A percentile compares a stretch with the other conserved stretches of the same genome.
Conservation (phyloP, 2,888 invertebrate species). For the Amiota communis region DNA sequence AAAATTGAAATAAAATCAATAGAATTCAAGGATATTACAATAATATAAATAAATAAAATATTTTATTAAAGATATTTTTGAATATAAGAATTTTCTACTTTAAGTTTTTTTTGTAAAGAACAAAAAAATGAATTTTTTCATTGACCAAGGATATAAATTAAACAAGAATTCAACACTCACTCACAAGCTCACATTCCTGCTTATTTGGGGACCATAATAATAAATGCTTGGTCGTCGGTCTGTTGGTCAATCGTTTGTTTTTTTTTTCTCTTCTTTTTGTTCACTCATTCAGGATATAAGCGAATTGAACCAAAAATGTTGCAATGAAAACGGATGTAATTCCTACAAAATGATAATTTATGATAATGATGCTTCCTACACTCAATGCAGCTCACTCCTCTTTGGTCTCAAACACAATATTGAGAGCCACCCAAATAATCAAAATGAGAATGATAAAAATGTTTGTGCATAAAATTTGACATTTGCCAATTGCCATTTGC, state of each 20-base stretch:
- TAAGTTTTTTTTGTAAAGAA: no score
- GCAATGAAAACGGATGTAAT: slow-evolving; percentile 63
- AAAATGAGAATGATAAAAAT: slow-evolving; percentile 45
- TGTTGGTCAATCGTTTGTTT: neutral
- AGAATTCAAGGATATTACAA: no score
- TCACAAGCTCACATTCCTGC: neutral
- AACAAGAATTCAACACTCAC: neutral
- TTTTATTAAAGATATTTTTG: no score
- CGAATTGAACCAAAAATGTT: slow-evolving; percentile 49
- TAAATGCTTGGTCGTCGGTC: neutral
- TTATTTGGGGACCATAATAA: neutral
- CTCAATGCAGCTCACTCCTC: slow-evolving; percentile 26
- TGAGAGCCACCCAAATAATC: slow-evolving; percentile 56
- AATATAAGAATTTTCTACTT: no score
- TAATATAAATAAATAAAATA: no score
- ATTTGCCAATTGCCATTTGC: slow-evolving; percentile 41
- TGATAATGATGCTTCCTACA: slow-evolving; percentile 71
- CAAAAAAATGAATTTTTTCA: neutral
- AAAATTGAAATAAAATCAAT: no score
- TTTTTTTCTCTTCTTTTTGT: neutral
- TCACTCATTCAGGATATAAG: slow-evolving; percentile 16
- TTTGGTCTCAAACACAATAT: neutral
- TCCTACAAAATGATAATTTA: slow-evolving; percentile 72
- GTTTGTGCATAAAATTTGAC: slow-evolving; percentile 47
- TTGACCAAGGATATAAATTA: neutral